Percentiles rank a stretch among this genome's conserved stretches.
Evolutionary conservation across 2,113 vertebrate genomes (phyloP).

Genomic region (Conger conger): DNA sequence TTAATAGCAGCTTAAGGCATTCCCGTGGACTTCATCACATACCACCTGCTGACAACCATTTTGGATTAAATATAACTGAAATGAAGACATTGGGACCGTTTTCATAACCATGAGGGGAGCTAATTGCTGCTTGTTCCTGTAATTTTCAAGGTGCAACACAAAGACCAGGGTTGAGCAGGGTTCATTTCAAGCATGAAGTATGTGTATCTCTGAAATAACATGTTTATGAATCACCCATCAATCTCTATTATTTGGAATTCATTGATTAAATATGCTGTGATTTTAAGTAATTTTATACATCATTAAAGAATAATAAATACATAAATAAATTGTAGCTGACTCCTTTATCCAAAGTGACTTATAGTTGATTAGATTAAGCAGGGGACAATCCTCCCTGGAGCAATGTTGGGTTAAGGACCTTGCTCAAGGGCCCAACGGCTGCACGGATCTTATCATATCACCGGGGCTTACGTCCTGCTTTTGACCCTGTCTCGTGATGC

Average conservation of each 20-base stretch:
- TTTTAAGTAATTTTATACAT: background rate
- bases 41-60: background rate
- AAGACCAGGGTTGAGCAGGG: background rate
- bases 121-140: background rate
- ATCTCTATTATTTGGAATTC: background rate
- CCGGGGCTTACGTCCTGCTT: no score
- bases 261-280: background rate
- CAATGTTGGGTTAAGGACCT: no score
- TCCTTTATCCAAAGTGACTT: no score
- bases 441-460: no score
- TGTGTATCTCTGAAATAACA: background rate
- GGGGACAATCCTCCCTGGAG: no score
- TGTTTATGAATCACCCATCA: background rate
- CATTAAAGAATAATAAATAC: no score
- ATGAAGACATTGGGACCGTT: background rate
- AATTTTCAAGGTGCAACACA: background rate
- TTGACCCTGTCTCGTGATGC: background rate
- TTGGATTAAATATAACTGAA: background rate
- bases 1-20: background rate
- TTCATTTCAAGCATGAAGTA: background rate
- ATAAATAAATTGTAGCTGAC: no score
- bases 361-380: no score
- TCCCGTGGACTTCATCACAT: background rate
- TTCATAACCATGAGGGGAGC: background rate
- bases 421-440: no score